phyloP scores from a whole-genome alignment of 2,113 vertebrate species.

The Barnardius zonarius region DNA sequence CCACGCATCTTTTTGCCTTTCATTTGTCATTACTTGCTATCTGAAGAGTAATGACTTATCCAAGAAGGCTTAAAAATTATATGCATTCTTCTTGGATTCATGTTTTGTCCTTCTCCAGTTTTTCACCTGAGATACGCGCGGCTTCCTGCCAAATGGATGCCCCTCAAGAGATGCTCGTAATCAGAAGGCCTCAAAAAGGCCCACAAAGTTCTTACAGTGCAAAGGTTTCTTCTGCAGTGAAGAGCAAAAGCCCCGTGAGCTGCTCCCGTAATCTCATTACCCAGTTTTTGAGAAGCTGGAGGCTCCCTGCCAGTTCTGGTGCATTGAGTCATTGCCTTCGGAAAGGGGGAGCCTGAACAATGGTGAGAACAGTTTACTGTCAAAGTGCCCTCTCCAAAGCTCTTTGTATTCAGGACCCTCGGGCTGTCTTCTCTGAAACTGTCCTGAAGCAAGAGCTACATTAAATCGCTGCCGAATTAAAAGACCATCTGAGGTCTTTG shows the following conservation, averaged over 20 bases:
- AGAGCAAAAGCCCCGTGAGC: not conserved
- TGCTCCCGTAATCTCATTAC: not conserved
- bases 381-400: not conserved
- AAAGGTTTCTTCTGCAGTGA: not conserved
- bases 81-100: rapidly evolving
- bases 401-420: not conserved
- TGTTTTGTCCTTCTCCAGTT: not conserved
- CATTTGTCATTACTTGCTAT: not conserved
- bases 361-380: slow-evolving; percentile 9
- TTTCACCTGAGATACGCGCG: not conserved
- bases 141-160: not conserved
- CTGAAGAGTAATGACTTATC: not conserved
- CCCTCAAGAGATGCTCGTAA: not conserved
- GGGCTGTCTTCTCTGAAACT: slow-evolving; percentile 5
- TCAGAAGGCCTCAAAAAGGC: not conserved
- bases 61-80: not conserved
- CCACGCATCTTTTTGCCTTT: not conserved
- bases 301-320: not conserved
- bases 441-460: slow-evolving; percentile 34
- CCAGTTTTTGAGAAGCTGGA: not conserved
- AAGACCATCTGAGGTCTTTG: slow-evolving; percentile 35
- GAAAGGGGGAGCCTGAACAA: not conserved
- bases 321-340: not conserved
- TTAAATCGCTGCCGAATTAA: not conserved
- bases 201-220: rapidly evolving